A percentile compares a stretch with the other conserved stretches of the same genome.
Evolutionary conservation across 2,113 vertebrate species (phyloP).

Genomic region (Gallinago undulata): DNA sequence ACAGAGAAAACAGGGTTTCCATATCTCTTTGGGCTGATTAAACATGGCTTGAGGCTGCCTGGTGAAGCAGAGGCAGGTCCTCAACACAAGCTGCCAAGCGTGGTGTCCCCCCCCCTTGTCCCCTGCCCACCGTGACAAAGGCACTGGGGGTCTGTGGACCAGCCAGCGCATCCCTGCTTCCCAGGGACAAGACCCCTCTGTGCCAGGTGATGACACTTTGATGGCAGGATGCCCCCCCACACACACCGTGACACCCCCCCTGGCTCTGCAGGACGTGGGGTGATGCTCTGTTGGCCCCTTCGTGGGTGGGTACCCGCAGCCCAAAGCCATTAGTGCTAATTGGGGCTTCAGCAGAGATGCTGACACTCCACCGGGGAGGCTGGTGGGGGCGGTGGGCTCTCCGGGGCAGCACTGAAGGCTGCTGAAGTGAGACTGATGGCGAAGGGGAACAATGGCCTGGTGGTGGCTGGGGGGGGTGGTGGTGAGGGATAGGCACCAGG

Average conservation of each 20-base stretch:
- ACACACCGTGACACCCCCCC: no score
- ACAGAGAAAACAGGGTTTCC: not conserved
- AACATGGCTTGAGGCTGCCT: not conserved
- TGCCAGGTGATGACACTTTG: not conserved
- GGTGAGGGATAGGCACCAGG: not conserved
- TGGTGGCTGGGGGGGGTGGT: not conserved
- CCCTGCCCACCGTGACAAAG: not conserved
- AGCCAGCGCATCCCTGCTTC: not conserved
- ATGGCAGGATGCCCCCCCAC: not conserved
- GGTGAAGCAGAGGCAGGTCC: not conserved
- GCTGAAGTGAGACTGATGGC: fast-evolving
- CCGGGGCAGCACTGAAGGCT: not conserved
- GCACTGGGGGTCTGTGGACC: fast-evolving
- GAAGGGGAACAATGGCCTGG: not conserved
- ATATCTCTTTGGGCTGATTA: not conserved
- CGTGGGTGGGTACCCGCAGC: not conserved
- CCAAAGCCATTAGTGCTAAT: not conserved
- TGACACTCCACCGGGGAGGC: not conserved
- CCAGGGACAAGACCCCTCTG: not conserved
- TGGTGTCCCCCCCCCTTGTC: not conserved
- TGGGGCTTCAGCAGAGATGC: not conserved
- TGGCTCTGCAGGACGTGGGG: not conserved
- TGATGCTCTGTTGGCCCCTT: not conserved
- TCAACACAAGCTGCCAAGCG: not conserved
- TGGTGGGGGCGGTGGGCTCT: not conserved